Conservation (phyloP, 2,888 invertebrate genomes). For the Polylopha cassiicola region DNA sequence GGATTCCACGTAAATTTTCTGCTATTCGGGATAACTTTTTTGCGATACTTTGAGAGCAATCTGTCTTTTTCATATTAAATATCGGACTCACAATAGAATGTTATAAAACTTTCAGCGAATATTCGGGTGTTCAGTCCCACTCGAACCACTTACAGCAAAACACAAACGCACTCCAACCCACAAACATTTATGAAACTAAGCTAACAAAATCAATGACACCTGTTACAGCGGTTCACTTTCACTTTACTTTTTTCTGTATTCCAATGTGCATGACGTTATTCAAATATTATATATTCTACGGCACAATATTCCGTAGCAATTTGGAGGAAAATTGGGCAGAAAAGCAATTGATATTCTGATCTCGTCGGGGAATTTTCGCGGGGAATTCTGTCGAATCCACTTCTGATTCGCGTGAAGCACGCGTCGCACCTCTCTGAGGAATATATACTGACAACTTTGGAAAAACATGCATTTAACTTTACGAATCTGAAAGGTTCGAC, state of each 20-base stretch:
- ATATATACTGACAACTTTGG: conserved; percentile 30
- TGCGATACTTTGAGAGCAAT: no score
- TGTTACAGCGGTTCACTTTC: conserved; percentile 57
- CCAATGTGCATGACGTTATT: conserved; percentile 49
- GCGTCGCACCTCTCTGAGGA: conserved; percentile 33
- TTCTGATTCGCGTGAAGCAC: conserved; percentile 48
- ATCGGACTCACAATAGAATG: no score
- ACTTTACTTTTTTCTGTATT: conserved; percentile 55
- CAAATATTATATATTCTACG: conserved; percentile 61
- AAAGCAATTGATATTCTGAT: conserved; percentile 69
- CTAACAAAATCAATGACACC: conserved; percentile 53
- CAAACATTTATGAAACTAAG: conserved; percentile 20
- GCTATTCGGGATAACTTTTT: no score
- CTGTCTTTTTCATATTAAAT: no score
- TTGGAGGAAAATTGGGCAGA: conserved; percentile 66
- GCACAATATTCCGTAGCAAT: conserved; percentile 65
- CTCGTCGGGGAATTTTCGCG: conserved; percentile 64
- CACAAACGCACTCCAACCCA: conserved; percentile 3
- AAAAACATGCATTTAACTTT: conserved; percentile 26
- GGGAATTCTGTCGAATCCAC: conserved; percentile 41
- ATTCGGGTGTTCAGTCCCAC: no score
- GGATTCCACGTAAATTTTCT: no score
- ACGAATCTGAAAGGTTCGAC: background rate
- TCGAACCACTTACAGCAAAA: conserved; percentile 4
- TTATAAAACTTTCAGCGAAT: no score